Conservation (phyloP, 2,113 vertebrate genomes). For the Xiphophorus maculatus region DNA sequence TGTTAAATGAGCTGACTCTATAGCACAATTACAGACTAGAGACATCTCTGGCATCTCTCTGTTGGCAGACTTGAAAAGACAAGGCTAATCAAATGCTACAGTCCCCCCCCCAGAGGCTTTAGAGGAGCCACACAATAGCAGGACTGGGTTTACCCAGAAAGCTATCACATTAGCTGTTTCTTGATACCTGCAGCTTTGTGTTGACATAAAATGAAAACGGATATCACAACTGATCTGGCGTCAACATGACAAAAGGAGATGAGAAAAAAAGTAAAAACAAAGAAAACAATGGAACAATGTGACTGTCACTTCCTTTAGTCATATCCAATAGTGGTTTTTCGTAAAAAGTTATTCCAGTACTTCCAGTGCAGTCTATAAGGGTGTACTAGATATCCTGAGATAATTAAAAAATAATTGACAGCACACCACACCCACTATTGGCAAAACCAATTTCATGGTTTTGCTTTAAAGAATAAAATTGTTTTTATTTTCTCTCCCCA, state of each 20-base stretch:
- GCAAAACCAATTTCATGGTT: too few relatives aligned
- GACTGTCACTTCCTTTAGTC: neutral
- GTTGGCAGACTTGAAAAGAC: slow-evolving; percentile 54
- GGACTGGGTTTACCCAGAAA: slow-evolving; percentile 15
- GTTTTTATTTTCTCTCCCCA: too few relatives aligned
- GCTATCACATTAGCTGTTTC: slow-evolving; percentile 12
- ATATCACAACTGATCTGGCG: slow-evolving; percentile 12
- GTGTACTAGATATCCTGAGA: too few relatives aligned
- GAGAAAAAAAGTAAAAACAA: slow-evolving; percentile 3
- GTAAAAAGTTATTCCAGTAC: neutral
- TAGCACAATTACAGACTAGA: slow-evolving; percentile 49
- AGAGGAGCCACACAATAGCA: slow-evolving; percentile 32
- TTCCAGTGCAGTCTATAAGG: too few relatives aligned
- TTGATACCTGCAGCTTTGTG: slow-evolving; percentile 16
- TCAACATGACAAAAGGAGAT: slow-evolving; percentile 7
- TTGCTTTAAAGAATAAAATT: too few relatives aligned
- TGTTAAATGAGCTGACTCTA: slow-evolving; percentile 41
- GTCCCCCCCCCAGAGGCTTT: slow-evolving; percentile 9
- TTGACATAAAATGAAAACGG: slow-evolving; percentile 4
- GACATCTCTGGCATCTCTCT: slow-evolving; percentile 54
- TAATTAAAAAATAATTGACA: too few relatives aligned
- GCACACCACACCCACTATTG: too few relatives aligned
- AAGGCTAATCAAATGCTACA: slow-evolving; percentile 41
- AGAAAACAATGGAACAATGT: slow-evolving; percentile 2
- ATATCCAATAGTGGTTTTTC: neutral